phyloP scores from a whole-genome alignment of 1,140 invertebrate species.

The Teleogryllus occipitalis region DNA sequence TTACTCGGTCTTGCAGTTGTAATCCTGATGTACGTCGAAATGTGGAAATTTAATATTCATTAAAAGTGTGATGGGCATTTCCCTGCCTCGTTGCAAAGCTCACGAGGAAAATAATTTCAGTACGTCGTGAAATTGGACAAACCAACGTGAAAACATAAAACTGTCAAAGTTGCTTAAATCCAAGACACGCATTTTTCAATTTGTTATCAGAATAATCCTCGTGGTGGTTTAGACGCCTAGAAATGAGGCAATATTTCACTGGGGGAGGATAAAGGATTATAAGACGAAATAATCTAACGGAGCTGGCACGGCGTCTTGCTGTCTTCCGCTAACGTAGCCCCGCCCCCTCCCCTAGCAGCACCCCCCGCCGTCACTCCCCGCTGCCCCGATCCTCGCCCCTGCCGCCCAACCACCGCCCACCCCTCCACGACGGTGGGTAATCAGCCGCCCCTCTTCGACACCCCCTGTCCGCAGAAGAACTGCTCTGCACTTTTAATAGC shows the following conservation, averaged over 20 bases:
- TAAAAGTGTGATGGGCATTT: background rate
- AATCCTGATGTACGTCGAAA: background rate
- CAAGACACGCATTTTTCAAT: background rate
- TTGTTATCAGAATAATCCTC: background rate
- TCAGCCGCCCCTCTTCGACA: background rate
- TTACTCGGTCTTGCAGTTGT: background rate
- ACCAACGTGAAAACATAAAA: too few relatives aligned
- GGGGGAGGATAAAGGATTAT: background rate
- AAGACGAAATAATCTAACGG: background rate
- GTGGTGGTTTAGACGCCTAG: background rate
- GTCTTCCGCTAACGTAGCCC: too few relatives aligned
- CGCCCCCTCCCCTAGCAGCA: too few relatives aligned
- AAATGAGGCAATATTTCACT: background rate
- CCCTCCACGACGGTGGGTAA: background rate
- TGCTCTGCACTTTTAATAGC: background rate
- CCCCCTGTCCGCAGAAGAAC: background rate
- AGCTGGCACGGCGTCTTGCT: background rate
- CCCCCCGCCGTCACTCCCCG: too few relatives aligned
- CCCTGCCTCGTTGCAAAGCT: too few relatives aligned
- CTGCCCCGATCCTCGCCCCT: too few relatives aligned
- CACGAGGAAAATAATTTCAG: too few relatives aligned
- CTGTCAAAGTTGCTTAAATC: too few relatives aligned
- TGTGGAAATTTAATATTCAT: background rate
- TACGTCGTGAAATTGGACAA: too few relatives aligned
- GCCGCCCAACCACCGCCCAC: background rate